Percentiles rank a stretch among this genome's conserved stretches.
phyloP scores from a whole-genome alignment of 2,797 vertebrate genomes.

The Hirundo rustica region DNA sequence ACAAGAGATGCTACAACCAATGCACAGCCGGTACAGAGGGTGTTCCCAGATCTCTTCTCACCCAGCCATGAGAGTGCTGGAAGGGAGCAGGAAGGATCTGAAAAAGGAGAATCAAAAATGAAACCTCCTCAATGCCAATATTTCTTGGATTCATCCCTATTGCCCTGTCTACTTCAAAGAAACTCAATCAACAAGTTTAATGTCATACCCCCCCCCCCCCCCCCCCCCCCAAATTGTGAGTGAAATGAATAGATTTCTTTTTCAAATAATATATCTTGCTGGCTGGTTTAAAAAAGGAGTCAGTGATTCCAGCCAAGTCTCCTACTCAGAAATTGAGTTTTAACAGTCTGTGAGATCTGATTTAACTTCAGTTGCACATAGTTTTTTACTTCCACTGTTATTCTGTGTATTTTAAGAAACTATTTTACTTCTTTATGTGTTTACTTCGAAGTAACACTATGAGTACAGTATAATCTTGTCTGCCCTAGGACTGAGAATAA shows the following conservation, averaged over 20 bases:
- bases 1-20: neutral
- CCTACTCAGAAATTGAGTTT: neutral
- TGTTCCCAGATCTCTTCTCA: neutral
- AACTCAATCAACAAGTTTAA: neutral
- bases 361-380: neutral
- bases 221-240: neutral
- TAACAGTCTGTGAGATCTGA: neutral
- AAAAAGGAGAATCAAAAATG: neutral
- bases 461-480: neutral
- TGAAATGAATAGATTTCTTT: too few species aligned
- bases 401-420: neutral
- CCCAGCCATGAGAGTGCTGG: neutral
- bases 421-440: neutral
- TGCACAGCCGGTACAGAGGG: neutral
- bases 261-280: neutral
- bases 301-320: neutral
- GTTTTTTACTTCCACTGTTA: neutral
- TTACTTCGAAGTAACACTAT: neutral
- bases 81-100: neutral
- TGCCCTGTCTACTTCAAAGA: neutral
- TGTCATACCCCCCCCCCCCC: neutral
- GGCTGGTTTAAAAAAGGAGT: neutral
- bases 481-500: neutral
- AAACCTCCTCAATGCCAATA: neutral
- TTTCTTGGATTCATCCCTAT: neutral